These are phyloP conservation scores for Clavelina lepadiformis DNA, from an alignment of 23 tunicate genomes.

Conservation along the genomic window DNA sequence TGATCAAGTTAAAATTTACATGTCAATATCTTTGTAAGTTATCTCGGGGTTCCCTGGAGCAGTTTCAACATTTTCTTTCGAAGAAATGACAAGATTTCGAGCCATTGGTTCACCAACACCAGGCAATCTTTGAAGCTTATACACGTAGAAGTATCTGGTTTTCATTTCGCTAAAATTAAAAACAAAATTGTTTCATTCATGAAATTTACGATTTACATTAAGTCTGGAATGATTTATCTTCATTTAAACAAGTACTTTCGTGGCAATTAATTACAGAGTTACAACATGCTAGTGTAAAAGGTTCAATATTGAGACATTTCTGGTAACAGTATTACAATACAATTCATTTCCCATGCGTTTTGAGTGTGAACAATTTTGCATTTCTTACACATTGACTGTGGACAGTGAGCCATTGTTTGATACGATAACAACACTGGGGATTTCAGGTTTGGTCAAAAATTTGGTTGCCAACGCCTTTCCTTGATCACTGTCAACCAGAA, in stretches of 20 bases:
- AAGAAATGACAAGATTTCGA: no score
- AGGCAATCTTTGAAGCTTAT: slow-evolving; percentile 51
- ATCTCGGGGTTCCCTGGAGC: no score
- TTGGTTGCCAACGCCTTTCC: slow-evolving; percentile 19
- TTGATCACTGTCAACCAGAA: slow-evolving; percentile 6
- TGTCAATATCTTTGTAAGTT: no score
- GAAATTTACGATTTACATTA: background rate
- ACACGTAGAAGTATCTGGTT: slow-evolving; percentile 56
- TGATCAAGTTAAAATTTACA: no score
- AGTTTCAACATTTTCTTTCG: no score
- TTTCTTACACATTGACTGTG: slow-evolving; percentile 53
- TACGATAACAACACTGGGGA: slow-evolving; percentile 39
- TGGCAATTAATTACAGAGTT: no score
- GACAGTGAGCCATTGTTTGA: slow-evolving; percentile 27
- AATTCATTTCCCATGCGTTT: no score
- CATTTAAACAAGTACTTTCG: no score
- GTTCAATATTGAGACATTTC: no score
- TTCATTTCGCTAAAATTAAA: slow-evolving; percentile 31
- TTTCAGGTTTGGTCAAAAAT: slow-evolving; percentile 6
- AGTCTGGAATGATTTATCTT: background rate
- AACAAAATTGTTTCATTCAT: background rate
- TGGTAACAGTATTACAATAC: background rate
- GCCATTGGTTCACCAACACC: slow-evolving; percentile 90
- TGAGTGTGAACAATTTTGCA: no score
- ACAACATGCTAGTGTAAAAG: no score